phyloP scores from a whole-genome alignment of 2,113 vertebrate species.

The Leucosticte australis region DNA sequence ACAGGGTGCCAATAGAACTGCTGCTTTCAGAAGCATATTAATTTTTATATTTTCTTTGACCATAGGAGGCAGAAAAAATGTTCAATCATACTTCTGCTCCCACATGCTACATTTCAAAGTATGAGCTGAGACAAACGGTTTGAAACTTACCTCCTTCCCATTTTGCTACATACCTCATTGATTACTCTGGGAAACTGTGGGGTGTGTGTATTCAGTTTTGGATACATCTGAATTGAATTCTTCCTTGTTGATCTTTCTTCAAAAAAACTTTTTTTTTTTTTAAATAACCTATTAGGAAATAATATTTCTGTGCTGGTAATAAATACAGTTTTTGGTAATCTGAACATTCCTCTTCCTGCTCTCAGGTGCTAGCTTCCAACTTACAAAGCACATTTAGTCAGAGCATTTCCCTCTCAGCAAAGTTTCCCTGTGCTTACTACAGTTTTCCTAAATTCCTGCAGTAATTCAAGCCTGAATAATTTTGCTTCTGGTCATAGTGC shows the following conservation, averaged over 20 bases:
- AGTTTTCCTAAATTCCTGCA: background rate
- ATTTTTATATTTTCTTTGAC: background rate
- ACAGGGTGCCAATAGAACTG: background rate
- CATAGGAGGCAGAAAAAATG: background rate
- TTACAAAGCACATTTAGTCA: background rate
- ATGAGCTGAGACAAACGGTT: background rate
- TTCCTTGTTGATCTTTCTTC: background rate
- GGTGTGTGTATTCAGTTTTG: background rate
- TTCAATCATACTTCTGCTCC: background rate
- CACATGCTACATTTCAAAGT: background rate
- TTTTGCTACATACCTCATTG: background rate
- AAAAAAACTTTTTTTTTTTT: background rate
- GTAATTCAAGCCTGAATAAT: background rate
- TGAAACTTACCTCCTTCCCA: background rate
- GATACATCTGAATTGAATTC: background rate
- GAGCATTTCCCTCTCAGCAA: background rate
- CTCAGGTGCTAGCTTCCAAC: background rate
- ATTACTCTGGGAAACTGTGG: background rate
- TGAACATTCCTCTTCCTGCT: background rate
- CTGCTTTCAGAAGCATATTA: background rate
- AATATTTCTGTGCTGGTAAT: background rate
- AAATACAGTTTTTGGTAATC: background rate
- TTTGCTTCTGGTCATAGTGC: background rate
- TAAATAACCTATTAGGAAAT: background rate
- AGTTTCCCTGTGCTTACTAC: background rate